Conservation (phyloP, 2,113 vertebrate species). For the Pterocles burchelli region DNA sequence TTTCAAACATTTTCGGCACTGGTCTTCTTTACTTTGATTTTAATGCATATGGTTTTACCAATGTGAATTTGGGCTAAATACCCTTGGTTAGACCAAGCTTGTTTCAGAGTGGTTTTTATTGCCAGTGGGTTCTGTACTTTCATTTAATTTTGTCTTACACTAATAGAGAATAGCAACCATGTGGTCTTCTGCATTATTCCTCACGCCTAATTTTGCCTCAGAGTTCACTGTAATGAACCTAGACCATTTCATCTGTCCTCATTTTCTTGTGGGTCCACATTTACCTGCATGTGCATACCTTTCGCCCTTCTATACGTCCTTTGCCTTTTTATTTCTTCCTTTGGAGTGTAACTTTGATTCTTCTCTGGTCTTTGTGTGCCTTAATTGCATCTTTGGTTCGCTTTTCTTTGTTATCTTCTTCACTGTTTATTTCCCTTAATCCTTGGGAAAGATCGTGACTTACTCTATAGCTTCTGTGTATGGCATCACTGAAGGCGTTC, state of each 20-base stretch:
- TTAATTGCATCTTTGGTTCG: neutral
- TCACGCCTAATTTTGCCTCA: neutral
- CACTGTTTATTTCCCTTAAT: neutral
- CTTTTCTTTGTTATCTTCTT: neutral
- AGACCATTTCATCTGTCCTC: neutral
- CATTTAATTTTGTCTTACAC: neutral
- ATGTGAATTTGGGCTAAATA: neutral
- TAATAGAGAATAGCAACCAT: neutral
- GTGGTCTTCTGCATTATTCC: neutral
- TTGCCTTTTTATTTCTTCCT: neutral
- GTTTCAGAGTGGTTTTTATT: neutral
- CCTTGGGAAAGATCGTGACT: neutral
- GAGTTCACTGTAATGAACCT: neutral
- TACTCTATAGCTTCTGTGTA: neutral
- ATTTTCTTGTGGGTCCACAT: neutral
- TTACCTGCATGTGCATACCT: neutral
- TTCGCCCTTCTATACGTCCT: neutral
- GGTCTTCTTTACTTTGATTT: neutral
- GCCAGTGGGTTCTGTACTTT: neutral
- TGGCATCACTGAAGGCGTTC: accelerated
- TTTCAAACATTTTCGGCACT: neutral
- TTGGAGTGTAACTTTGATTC: neutral
- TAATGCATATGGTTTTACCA: neutral
- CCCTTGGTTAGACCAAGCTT: neutral
- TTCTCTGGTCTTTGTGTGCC: neutral